Evolutionary conservation across 2,113 vertebrate genomes (phyloP).

Genomic region (Labeo rohita): DNA sequence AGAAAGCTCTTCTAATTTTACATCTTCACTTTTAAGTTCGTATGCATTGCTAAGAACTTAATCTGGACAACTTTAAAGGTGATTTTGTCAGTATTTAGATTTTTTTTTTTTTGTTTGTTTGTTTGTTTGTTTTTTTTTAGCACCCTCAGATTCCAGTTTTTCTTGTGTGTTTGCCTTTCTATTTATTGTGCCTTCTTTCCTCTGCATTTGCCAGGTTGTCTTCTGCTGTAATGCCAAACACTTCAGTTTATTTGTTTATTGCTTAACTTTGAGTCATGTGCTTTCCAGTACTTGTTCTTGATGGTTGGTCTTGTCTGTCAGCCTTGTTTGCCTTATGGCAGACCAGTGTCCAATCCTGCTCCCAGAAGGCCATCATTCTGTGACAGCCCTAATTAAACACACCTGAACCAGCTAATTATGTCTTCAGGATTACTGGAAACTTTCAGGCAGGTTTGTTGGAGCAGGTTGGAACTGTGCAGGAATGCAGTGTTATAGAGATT

Average conservation of each 20-base stretch:
- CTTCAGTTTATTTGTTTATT: neutral
- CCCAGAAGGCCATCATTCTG: neutral
- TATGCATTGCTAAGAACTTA: no score
- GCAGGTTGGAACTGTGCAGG: neutral
- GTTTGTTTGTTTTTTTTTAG: no score
- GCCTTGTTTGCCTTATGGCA: neutral
- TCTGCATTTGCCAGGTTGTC: neutral
- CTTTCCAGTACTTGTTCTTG: neutral
- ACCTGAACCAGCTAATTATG: no score
- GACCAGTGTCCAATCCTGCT: neutral
- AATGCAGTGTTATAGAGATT: no score
- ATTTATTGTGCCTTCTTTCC: neutral
- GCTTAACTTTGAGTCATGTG: neutral
- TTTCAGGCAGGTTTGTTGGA: neutral
- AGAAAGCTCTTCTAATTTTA: no score
- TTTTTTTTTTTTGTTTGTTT: no score
- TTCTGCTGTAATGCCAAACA: neutral
- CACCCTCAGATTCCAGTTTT: no score
- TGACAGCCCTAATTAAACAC: neutral
- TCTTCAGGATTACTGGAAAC: neutral
- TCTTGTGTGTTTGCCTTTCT: no score
- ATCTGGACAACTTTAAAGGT: no score
- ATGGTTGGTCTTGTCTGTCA: neutral
- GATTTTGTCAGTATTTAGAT: no score
- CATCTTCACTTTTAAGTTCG: no score